Base-by-base conservation (phyloP, 2,797 vertebrate species). In the Harpagifer antarcticus region DNA sequence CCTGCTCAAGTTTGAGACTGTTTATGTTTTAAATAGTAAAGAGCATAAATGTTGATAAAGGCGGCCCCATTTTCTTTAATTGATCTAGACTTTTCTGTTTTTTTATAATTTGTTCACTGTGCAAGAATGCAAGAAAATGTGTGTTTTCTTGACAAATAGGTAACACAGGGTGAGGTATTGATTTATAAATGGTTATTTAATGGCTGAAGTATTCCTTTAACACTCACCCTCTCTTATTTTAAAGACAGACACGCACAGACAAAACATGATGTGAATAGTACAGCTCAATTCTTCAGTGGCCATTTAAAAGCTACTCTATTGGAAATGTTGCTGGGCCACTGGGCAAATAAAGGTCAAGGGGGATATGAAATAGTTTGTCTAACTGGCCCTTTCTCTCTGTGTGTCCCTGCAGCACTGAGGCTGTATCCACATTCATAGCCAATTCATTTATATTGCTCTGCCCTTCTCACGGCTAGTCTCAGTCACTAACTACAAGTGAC, bases 311-410 rank as follows among this genome's bases (percentile, higher is more conserved):
- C 82, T 84, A 84, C 78, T 89, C 91, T 82, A 61, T 81, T 85
- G 86, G 78, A 92, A 91, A 91, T 87, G 88, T 89, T 91, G 87
- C 90, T 78, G 87, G 91, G 82, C 90, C 89, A 92, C 74, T 92
- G 92, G 91, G 92, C 91, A 93, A 90, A 92, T 92, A 93, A 94
- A 94, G 92, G 94, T 94, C 93, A 92, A 89, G 85, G 84, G 86
- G 91, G 87, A 91, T 93, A 92, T 92, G 90, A 93, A 93, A 94
- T 86, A 88, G 90, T 93, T 93, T 92, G 91, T 94, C 89, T 93
- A 93, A 93, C 84, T 79, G 86, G 86, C 87, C 82, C 78, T 74
- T 84, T 82, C 74, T 70, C 76, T 61, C 74, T 10, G 62, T 72
- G 79, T 76, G 78, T 88, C 88, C 79, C 83, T 67, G 82, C 88